Evolutionary conservation across 2,113 vertebrate species (phyloP), one percentile per base, ranked within the genome.

Genomic region (Coregonus clupeaformis): DNA sequence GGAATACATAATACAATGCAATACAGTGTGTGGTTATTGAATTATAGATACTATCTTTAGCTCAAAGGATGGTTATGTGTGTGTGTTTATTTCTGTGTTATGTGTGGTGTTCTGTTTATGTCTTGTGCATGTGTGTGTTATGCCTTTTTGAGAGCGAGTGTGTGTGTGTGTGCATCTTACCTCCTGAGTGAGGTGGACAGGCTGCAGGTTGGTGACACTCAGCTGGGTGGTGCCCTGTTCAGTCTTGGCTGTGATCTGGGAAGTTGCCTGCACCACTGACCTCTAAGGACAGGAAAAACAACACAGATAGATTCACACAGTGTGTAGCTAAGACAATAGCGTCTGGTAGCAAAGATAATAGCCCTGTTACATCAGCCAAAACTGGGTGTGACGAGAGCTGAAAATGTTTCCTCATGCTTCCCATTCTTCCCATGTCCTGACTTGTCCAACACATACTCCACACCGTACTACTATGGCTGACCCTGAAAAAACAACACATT

Each of bases 171-270:
- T 77, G n/a, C 20, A n/a, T 80, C 82, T 78, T 86, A 97, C 96
- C 92, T 97, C 96, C 77, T 92, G 94, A 74, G 93, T 91, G 84
- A 97, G 92, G 60, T 97, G 95, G 80, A 96, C 94, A 12, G 95
- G 93, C 84, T 96, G 95, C 25, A 97, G 93, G 68, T 91, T 94
- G 83, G 94, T 95, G 80, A 97, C 94, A 3, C 90, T 94, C 79
- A 97, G 91, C 90, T 96, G 95, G 65, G 95, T 92, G 52, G 95
- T 92, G 52, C 94, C 92, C 0, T 94, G 90, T 80, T 94, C 93
- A 2, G 96, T 92, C 91, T 97, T 96, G 71, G 94, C 49, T 52
- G 49, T 86, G 60, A 94, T 87, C 85, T 95, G 94, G 3, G 95
- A 91, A 16, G 94, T 94, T 66, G 94, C 91, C 85, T 97, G 96